Percentiles rank a stretch among this genome's conserved stretches.
Evolutionary conservation across 1,140 invertebrate species (phyloP).

Genomic region (Lordiphosa clarofinis): DNA sequence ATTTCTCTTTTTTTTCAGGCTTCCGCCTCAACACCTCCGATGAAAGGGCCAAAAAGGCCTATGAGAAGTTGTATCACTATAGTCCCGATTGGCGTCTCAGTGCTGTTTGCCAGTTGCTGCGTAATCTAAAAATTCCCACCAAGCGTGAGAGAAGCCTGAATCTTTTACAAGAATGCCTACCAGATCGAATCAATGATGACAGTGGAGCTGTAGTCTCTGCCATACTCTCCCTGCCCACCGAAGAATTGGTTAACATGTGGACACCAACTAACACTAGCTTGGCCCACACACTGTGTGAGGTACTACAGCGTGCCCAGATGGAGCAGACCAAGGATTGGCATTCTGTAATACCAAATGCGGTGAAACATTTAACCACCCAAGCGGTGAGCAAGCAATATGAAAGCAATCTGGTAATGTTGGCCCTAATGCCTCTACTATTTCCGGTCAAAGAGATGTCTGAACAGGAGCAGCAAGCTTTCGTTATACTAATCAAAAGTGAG

Average conservation of each 20-base stretch:
- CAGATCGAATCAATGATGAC: conserved; percentile 83
- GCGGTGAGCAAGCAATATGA: conserved; percentile 45
- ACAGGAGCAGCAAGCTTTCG: conserved; percentile 27
- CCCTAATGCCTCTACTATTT: conserved; percentile 67
- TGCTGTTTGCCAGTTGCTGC: conserved; percentile 82
- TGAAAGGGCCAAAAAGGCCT: conserved; percentile 81
- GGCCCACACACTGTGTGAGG: conserved; percentile 55
- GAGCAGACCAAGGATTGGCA: conserved; percentile 70
- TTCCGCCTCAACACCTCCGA: conserved; percentile 81
- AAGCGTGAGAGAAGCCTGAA: conserved; percentile 78
- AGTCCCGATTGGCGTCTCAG: conserved; percentile 82
- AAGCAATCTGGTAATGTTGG: conserved; percentile 57
- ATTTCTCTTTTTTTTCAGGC: conserved; percentile 51
- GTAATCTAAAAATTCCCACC: conserved; percentile 79
- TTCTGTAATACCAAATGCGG: conserved; percentile 66
- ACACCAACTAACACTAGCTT: conserved; percentile 47
- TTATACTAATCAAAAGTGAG: conserved; percentile 43
- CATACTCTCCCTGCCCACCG: conserved; percentile 79
- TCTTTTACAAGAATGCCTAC: conserved; percentile 82
- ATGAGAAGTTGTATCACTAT: conserved; percentile 85
- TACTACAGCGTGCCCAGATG: conserved; percentile 57
- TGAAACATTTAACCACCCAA: conserved; percentile 72
- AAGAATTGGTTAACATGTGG: conserved; percentile 79
- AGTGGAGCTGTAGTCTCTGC: conserved; percentile 81
- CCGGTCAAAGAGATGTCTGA: conserved; percentile 22